Evolutionary conservation across 2,113 vertebrate genomes (phyloP).

Genomic region (Pongo pygmaeus): DNA sequence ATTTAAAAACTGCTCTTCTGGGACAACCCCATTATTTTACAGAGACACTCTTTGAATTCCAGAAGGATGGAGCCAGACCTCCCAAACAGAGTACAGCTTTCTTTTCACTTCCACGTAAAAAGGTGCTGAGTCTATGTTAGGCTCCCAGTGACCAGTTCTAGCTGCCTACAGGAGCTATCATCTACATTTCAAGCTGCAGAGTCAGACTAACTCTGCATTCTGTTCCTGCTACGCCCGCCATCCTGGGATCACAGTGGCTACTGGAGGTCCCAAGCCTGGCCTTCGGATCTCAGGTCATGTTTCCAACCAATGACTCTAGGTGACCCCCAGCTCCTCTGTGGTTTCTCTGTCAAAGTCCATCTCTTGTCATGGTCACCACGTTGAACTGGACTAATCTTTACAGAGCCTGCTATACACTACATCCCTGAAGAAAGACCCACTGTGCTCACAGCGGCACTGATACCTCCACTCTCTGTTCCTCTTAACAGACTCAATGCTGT

Average conservation of each 20-base stretch:
- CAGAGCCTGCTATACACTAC: background rate
- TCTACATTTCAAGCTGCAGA: background rate
- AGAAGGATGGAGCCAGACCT: background rate
- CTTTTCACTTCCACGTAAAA: background rate
- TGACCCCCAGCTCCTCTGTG: background rate
- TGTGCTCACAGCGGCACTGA: background rate
- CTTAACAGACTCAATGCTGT: background rate
- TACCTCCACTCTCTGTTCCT: background rate
- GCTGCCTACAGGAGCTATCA: fast-evolving
- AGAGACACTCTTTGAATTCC: background rate
- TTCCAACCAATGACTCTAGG: background rate
- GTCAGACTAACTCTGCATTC: background rate
- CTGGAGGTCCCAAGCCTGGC: background rate
- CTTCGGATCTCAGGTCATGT: background rate
- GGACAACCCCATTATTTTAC: background rate
- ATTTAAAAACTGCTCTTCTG: background rate
- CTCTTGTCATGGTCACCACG: background rate
- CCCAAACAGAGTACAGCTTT: background rate
- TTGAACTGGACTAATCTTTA: background rate
- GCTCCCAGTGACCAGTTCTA: background rate
- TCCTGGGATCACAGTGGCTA: too few species aligned
- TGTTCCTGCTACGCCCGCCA: fast-evolving
- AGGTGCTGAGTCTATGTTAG: background rate
- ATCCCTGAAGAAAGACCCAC: background rate
- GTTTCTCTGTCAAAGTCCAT: background rate